Conservation (phyloP, 2,113 vertebrate species). For the Mohoua ochrocephala region DNA sequence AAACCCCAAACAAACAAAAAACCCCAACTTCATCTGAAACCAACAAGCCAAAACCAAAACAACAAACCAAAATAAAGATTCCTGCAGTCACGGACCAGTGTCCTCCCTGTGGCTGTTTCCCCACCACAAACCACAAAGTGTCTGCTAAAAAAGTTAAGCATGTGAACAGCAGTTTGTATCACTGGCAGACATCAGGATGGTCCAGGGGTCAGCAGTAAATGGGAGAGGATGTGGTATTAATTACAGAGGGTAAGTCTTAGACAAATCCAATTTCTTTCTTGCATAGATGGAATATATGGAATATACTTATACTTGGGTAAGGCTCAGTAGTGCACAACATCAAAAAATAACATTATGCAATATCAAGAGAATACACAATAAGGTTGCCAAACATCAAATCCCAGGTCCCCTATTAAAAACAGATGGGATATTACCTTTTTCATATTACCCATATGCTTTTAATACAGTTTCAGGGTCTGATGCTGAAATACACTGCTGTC, state of each 20-base stretch:
- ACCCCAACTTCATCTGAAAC: background rate
- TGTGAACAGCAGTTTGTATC: background rate
- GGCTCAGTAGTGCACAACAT: constrained; percentile 18
- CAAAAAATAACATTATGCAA: constrained; percentile 47
- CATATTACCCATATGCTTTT: constrained; percentile 50
- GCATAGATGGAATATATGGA: background rate
- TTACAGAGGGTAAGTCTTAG: constrained; percentile 1
- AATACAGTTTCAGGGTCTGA: constrained; percentile 13
- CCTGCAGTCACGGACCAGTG: background rate
- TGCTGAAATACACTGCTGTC: background rate
- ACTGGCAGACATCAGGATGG: background rate
- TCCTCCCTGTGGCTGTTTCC: background rate
- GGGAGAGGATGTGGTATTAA: background rate
- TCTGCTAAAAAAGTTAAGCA: background rate
- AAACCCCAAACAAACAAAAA: background rate
- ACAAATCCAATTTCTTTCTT: constrained; percentile 36
- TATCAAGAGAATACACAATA: background rate
- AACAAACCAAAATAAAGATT: background rate
- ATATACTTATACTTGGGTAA: background rate
- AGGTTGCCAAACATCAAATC: constrained; percentile 35
- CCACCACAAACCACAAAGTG: background rate
- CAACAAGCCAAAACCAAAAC: background rate
- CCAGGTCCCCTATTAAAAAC: constrained; percentile 27
- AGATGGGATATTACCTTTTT: constrained; percentile 53
- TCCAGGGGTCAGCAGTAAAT: background rate